A percentile compares a stretch with the other conserved stretches of the same genome.
Evolutionary conservation across 2,888 invertebrate species (phyloP).

Genomic region (Spodoptera littoralis): DNA sequence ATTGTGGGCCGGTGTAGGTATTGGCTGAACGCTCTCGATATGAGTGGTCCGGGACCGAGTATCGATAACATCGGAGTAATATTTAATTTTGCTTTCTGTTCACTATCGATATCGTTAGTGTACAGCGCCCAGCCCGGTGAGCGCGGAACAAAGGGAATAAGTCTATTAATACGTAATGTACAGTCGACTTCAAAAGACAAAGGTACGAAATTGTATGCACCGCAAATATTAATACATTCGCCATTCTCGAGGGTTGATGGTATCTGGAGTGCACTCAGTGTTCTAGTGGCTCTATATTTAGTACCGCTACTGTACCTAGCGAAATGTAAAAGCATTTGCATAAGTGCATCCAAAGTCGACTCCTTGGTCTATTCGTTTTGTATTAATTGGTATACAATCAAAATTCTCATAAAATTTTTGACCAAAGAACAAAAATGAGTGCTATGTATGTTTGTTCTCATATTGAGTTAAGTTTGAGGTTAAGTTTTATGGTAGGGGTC

Average conservation of each 20-base stretch:
- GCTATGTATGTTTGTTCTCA: constrained; percentile 61
- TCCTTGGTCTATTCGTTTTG: constrained; percentile 27
- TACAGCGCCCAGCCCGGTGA: constrained; percentile 10
- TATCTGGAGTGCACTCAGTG: constrained; percentile 51
- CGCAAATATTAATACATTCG: constrained; percentile 37
- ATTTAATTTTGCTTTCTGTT: constrained; percentile 44
- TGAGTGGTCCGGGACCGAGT: constrained; percentile 13
- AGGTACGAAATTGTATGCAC: constrained; percentile 32
- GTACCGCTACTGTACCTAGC: constrained; percentile 38
- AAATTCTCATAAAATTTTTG: constrained; percentile 63
- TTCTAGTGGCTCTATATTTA: constrained; percentile 34
- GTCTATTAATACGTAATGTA: constrained; percentile 40
- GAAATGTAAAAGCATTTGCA: constrained; percentile 27
- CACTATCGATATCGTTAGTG: constrained; percentile 41
- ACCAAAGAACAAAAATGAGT: constrained; percentile 77
- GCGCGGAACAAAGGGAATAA: constrained; percentile 33
- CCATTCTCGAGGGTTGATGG: constrained; percentile 33
- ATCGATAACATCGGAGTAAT: constrained; percentile 33
- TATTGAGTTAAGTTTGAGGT: constrained; percentile 54
- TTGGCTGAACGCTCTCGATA: constrained; percentile 14
- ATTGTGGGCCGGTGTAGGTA: constrained; percentile 11
- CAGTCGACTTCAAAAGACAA: constrained; percentile 41
- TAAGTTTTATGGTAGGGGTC: constrained; percentile 45
- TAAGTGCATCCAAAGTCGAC: constrained; percentile 12
- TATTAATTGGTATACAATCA: constrained; percentile 49